Percentiles rank a stretch among this genome's conserved stretches.
Conservation (phyloP, 2,113 vertebrate species). For the Lathamus discolor region DNA sequence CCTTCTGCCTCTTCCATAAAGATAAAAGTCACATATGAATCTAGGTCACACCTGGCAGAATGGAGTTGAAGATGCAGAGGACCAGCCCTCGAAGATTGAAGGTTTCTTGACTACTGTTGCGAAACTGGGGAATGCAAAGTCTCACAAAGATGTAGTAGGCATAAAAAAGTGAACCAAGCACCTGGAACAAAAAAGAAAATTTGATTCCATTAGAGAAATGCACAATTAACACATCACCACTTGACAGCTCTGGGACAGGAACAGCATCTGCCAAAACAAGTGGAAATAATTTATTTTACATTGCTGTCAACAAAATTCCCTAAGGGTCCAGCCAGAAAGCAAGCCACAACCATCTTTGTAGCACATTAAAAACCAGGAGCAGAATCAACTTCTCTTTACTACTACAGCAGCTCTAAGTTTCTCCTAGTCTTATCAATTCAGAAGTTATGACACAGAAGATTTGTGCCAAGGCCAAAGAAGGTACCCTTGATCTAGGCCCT, state of each 20-base stretch:
- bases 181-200: constrained; percentile 66
- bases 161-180: constrained; percentile 92
- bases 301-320: not conserved
- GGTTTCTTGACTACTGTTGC: constrained; percentile 84
- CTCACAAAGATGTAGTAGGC: constrained; percentile 92
- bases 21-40: not conserved
- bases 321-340: not conserved
- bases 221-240: not conserved
- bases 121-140: constrained; percentile 89
- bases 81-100: constrained; percentile 89
- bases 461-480: not conserved
- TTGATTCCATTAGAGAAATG: not conserved
- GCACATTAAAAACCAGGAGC: not conserved
- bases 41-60: constrained; percentile 85
- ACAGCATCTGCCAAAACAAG: not conserved
- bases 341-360: not conserved
- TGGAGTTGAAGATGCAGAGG: constrained; percentile 94
- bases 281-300: not conserved
- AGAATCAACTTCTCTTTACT: not conserved
- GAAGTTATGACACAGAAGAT: not conserved
- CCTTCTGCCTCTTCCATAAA: not conserved
- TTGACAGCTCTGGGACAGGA: not conserved
- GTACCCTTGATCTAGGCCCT: not conserved
- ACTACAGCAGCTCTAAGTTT: not conserved
- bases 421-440: not conserved